These are phyloP conservation scores for Prosopocoilus inquinatus DNA, from an alignment of 2,888 invertebrate species.

Conservation along the genomic window DNA sequence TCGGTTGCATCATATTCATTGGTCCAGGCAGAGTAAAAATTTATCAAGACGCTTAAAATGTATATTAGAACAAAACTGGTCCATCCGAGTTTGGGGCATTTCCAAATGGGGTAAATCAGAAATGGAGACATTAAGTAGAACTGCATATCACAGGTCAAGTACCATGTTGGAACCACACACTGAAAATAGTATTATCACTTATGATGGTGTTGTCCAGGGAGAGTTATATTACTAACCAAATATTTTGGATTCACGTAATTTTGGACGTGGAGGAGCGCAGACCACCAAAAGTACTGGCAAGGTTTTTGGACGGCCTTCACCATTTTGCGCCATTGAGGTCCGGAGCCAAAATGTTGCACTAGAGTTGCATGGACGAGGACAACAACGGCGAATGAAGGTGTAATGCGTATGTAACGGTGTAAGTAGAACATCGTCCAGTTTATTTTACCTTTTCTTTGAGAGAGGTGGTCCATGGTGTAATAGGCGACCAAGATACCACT, in stretches of 20 bases:
- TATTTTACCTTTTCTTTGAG: constrained; percentile 36
- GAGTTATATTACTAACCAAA: constrained; percentile 35
- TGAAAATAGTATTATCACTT: neutral
- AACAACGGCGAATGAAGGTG: constrained; percentile 52
- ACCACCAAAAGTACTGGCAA: constrained; percentile 50
- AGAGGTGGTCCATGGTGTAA: constrained; percentile 43
- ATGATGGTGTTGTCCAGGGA: too few relatives aligned
- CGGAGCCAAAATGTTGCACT: constrained; percentile 50
- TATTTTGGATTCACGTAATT: constrained; percentile 42
- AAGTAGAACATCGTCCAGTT: constrained; percentile 48
- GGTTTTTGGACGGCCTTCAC: constrained; percentile 27
- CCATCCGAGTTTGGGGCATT: constrained; percentile 45
- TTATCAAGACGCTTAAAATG: constrained; percentile 38
- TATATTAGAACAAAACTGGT: constrained; percentile 34
- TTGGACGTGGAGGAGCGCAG: constrained; percentile 47
- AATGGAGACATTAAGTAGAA: constrained; percentile 50
- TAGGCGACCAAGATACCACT: constrained; percentile 50
- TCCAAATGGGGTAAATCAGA: constrained; percentile 48
- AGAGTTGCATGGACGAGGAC: constrained; percentile 50
- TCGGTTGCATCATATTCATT: constrained; percentile 42
- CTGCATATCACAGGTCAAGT: constrained; percentile 52
- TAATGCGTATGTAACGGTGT: constrained; percentile 52
- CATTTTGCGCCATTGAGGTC: constrained; percentile 51
- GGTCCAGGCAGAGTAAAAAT: constrained; percentile 43
- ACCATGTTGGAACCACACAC: constrained; percentile 37